Evolutionary conservation across 2,888 invertebrate species (phyloP), one percentile per base, ranked within the genome.

Genomic region (Tupiocoris notatus): DNA sequence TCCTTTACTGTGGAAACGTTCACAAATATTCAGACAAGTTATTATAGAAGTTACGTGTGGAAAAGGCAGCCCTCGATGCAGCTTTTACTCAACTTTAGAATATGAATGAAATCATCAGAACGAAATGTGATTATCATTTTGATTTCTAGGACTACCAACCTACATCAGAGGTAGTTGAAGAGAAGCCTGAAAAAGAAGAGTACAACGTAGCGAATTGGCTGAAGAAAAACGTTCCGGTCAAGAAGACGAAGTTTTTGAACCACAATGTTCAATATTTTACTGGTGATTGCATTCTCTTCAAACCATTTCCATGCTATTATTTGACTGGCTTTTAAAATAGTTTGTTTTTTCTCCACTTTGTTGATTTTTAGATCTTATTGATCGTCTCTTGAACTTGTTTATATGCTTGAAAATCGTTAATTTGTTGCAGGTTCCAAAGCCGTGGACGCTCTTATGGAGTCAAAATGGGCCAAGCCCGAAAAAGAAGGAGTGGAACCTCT

Each of bases 181-280:
- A 87, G 7, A 93, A 94, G 84, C 91, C 94, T 0, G 88, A 92
- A 0, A 96, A 95, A 84, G 93, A 96, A 77, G 97, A 98, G 84
- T 95, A 95, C 84, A 88, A 91, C 0, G 89, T 99, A 63, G 98
- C 97, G 0, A 95, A 95, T 84, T 97, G 95, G 92, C 86, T 99
- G 81, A 91, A 95, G 74, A 93, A 94, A 80, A 96, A 96, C 85
- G 91, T 97, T 22, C 95, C 94, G 54, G 93, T 92, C 1, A 97
- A 98, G 86, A 95, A 94, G 84, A 98, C 97, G 0, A 97, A 96
- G 85, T 95, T 98, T 84, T 88, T 97, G 68, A 95, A 94, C 83
- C 98, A 98, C 84, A 93, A 95, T 85, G 98, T 98, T 12, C 95
- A 96, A 84, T 98, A 97, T 85, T 98, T 98, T 83, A 95, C 95